Base-by-base conservation (phyloP, 2,797 vertebrate genomes). In the Rhodeus uyekii region DNA sequence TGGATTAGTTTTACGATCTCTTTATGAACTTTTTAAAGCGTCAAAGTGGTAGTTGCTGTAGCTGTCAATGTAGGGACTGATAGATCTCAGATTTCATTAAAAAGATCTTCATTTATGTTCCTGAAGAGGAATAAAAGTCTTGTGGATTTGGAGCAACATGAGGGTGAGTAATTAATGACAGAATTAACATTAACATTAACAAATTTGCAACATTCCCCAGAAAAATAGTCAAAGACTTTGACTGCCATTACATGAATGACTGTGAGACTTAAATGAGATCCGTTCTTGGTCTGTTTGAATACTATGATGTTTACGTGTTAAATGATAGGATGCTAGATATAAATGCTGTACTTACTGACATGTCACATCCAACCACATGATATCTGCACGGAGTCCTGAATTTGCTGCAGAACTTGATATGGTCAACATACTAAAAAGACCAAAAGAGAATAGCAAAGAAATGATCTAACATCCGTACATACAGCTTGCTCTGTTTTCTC, bases 381-480 rank as follows among this genome's bases (percentile, higher is more conserved):
- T 98, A 99, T 89, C 96, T 95, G 92, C 98, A 99, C 4, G 96
- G 96, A 38, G 94, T 94, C 91, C 93, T 96, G 87, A 96, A 97
- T 90, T 96, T 96, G 93, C 95, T 95, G 86, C 98, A 99, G 1
- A 93, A 92, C 92, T 96, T 96, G 92, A 98, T 93, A 24, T 99
- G 98, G 88, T 98, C 97, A 91, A 96, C 95, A 89, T 98, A 98
- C 98, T 99, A 83, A 80, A 92, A 88, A 85, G 90, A 86, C 89
- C 82, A 86, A 78, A 89, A 90, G 61, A 76, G 88, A 86, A 88
- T 83, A 87, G 86, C 85, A 81, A 22, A 87, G 85, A 85, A 81
- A 74, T 87, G 9, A 53, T 78, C 0, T 5, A 63, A 14, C 18
- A 48, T n/a, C 2, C 14, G 1, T 42, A 12, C 36, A 10, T 6